phyloP scores from a whole-genome alignment of 2,797 vertebrate species.

The Diceros bicornis region DNA sequence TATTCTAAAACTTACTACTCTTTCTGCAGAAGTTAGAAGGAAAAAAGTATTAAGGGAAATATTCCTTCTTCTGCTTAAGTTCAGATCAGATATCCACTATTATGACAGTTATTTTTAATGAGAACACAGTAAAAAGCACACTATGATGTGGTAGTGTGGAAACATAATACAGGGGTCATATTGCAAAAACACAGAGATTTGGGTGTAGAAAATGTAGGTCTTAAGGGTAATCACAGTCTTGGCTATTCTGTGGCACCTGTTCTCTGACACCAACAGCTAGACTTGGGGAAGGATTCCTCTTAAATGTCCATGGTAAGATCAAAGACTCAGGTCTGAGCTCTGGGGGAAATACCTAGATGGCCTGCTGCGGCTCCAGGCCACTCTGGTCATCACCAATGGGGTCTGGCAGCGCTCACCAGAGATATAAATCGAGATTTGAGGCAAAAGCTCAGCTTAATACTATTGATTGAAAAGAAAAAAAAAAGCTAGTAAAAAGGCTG shows the following conservation, averaged over 20 bases:
- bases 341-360: not conserved
- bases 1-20: conserved; percentile 54
- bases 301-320: not conserved
- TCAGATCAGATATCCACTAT: not conserved
- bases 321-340: conserved; percentile 18
- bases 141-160: not conserved
- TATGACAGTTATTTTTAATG: conserved; percentile 24
- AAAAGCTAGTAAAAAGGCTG: conserved; percentile 8
- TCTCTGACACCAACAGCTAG: conserved; percentile 29
- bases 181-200: conserved; percentile 42
- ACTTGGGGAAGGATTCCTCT: conserved; percentile 9
- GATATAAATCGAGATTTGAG: conserved; percentile 36
- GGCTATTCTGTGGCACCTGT: not conserved
- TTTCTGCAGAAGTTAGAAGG: conserved; percentile 51
- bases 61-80: conserved; percentile 42
- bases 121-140: conserved; percentile 29
- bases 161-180: not conserved
- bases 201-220: not conserved
- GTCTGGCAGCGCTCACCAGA: not conserved
- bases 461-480: not conserved
- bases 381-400: not conserved
- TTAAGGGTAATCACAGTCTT: not conserved
- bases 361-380: not conserved
- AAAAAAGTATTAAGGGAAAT: conserved; percentile 50
- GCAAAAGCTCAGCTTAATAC: conserved; percentile 51